Base-by-base conservation (phyloP, 2,797 vertebrate species). In the Enteromius treurensis region DNA sequence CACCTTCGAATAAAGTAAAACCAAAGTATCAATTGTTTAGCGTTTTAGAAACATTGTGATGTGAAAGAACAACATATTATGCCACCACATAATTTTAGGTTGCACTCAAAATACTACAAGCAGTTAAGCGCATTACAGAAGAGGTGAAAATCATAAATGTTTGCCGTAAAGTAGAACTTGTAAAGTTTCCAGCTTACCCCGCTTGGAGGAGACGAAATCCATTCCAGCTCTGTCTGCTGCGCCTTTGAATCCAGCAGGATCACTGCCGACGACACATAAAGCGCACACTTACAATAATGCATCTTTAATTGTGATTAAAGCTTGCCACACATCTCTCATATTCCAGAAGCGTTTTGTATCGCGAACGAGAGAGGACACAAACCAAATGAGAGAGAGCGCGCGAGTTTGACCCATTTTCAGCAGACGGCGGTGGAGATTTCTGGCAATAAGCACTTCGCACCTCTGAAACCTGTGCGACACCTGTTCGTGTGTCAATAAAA, bases 201-300 rank as follows among this genome's bases (percentile, higher is more conserved):
- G 91, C 95, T 98, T 89, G 98, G 96, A 93, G 98, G 98, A 95
- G 96, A 98, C 84, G 98, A 98, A 95, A 99, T 97, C 98, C 98
- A 99, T 95, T 99, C 98, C 94, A 99, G 92, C 82, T 99, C 98
- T 92, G 98, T 99, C 93, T 99, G 98, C 94, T 99, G 98, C 94
- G 97, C 97, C 97, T 99, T 99, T 89, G 98, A 99, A 94, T 99
- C 98, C 96, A 99, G 92, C 90, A 99, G 95, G 93, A 97, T 96
- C 95, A 99, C 98, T 99, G 91, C 90, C 95, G 95, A 93, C 90
- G 90, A 85, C 90, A 92, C 90, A 79, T 75, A 91, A 90, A 91
- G 84, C 67, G 89, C 88, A 93, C 90, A 90, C 90, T 93, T 93
- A 93, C 91, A 91, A 81, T 85, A 86, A 77, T 77, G 83, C 79